Percentiles rank a stretch among this genome's conserved stretches.
Evolutionary conservation across 2,113 vertebrate species (phyloP).

Genomic region (Myotis davidii): DNA sequence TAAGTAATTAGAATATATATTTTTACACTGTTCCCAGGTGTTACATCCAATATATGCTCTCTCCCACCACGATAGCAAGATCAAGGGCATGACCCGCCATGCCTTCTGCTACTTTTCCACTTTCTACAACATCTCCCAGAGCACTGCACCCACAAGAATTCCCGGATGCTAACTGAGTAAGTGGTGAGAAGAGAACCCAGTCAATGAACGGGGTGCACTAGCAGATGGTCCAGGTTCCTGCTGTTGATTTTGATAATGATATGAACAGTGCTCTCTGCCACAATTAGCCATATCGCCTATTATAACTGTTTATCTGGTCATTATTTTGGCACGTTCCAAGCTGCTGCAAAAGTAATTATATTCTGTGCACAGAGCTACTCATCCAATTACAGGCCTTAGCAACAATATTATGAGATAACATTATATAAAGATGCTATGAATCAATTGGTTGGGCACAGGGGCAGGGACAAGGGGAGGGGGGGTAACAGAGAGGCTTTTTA

Average conservation of each 20-base stretch:
- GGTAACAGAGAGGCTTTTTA: slow-evolving; percentile 50
- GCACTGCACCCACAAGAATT: background rate
- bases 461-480: background rate
- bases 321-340: slow-evolving; percentile 71
- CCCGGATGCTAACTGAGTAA: background rate
- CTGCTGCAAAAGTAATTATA: slow-evolving; percentile 74
- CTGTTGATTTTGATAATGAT: background rate
- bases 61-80: background rate
- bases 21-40: background rate
- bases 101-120: background rate
- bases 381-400: slow-evolving; percentile 59
- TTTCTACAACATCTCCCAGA: background rate
- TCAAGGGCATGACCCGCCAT: background rate
- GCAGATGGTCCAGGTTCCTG: slow-evolving; percentile 7
- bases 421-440: slow-evolving; percentile 56
- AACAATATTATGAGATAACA: slow-evolving; percentile 60
- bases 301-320: slow-evolving; percentile 61
- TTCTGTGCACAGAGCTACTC: slow-evolving; percentile 69
- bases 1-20: background rate
- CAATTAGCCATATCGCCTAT: background rate
- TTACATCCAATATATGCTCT: background rate
- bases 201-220: background rate
- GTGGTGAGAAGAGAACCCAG: background rate
- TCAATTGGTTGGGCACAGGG: slow-evolving; percentile 50
- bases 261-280: background rate